A percentile compares a stretch with the other conserved stretches of the same genome.
These are phyloP conservation scores for Gymnoscopelus braueri DNA, from an alignment of 2,797 vertebrate species.

Conservation along the genomic window DNA sequence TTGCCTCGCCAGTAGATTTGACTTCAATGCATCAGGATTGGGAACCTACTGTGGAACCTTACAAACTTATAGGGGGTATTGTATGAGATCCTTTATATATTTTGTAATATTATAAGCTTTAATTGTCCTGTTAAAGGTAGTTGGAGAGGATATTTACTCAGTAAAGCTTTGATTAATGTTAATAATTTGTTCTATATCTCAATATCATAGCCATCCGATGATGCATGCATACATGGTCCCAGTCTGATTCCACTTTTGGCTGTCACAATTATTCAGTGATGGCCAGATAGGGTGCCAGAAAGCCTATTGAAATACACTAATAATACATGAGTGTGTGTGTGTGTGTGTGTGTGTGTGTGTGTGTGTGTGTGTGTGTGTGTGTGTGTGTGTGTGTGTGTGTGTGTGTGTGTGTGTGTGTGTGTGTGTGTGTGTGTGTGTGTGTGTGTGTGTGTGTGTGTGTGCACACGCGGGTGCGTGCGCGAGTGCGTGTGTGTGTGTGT, in stretches of 20 bases:
- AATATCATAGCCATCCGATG: constrained; percentile 2
- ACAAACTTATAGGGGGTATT: too few species aligned
- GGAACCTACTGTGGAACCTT: too few species aligned
- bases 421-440: constrained; percentile 18
- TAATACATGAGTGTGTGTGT: constrained; percentile 39
- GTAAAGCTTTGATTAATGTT: too few species aligned
- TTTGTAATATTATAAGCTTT: too few species aligned
- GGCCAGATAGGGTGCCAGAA: neutral
- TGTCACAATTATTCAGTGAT: constrained; percentile 10
- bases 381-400: constrained; percentile 15
- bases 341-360: constrained; percentile 12
- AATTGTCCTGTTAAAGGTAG: too few species aligned
- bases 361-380: constrained; percentile 34
- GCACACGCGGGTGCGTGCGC: constrained; percentile 26
- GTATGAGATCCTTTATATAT: too few species aligned
- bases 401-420: constrained; percentile 20
- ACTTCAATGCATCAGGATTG: too few species aligned
- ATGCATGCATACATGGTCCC: constrained; percentile 13
- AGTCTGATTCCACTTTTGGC: constrained; percentile 17
- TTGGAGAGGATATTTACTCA: too few species aligned
- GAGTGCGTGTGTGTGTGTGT: constrained; percentile 1
- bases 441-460: constrained; percentile 30
- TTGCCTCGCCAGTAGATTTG: too few species aligned
- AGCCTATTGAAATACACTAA: neutral
- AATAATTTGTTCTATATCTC: constrained; percentile 2